A percentile compares a stretch with the other conserved stretches of the same genome.
Conservation (phyloP, 37 sponge, comb jelly and placozoan species). For the Halichondria panicea region DNA sequence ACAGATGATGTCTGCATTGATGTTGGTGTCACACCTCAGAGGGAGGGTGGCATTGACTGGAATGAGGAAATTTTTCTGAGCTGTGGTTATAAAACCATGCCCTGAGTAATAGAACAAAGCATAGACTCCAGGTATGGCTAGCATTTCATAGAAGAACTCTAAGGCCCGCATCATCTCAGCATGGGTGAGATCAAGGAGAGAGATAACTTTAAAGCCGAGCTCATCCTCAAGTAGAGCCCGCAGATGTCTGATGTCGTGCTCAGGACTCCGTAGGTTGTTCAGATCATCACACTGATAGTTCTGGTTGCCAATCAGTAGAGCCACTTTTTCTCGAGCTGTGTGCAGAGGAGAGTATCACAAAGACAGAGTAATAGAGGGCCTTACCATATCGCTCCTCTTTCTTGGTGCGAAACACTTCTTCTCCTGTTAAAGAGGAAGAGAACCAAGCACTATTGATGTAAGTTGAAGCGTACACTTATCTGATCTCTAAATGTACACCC, state of each 20-base stretch:
- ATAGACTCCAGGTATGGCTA: slow-evolving; percentile 40
- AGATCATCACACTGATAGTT: slow-evolving; percentile 5
- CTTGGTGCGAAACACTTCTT: too few species aligned
- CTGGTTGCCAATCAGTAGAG: slow-evolving; percentile 64
- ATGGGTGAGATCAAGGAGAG: slow-evolving; percentile 34
- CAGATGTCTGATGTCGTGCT: slow-evolving; percentile 30
- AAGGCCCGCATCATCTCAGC: slow-evolving; percentile 37
- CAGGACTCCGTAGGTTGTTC: slow-evolving; percentile 4
- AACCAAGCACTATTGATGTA: neutral
- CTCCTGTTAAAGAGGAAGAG: too few species aligned
- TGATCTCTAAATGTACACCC: slow-evolving; percentile 1
- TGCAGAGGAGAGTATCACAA: neutral
- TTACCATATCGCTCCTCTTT: too few species aligned
- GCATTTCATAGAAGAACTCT: slow-evolving; percentile 12
- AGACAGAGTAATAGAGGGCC: neutral
- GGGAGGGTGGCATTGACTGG: slow-evolving; percentile 39
- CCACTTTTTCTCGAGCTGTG: slow-evolving; percentile 56
- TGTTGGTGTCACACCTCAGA: slow-evolving; percentile 3
- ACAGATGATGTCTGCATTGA: slow-evolving; percentile 17
- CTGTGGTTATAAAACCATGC: slow-evolving; percentile 44
- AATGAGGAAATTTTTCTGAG: slow-evolving; percentile 31
- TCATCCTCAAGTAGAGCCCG: neutral
- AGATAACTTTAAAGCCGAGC: slow-evolving; percentile 47
- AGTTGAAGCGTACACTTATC: slow-evolving; percentile 12
- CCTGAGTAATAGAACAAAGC: slow-evolving; percentile 69